A percentile compares a stretch with the other conserved stretches of the same genome.
phyloP scores from a whole-genome alignment of 1,140 invertebrate species.

The Ectropis grisescens region DNA sequence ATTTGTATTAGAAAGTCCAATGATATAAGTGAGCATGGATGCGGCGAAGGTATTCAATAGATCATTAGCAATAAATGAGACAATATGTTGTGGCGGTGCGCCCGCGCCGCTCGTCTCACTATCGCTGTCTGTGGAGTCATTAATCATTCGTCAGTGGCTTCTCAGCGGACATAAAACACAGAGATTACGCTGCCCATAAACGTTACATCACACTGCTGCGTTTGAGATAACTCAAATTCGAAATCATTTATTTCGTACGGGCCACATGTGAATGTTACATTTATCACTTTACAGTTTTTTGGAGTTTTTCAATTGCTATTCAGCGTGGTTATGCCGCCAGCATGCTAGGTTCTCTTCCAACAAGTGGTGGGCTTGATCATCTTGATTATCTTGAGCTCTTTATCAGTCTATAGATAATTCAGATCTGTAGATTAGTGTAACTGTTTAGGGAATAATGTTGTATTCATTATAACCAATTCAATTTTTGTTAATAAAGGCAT shows the following conservation, averaged over 20 bases:
- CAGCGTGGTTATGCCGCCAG: too few species aligned
- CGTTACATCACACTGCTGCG: conserved; percentile 34
- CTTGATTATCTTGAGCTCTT: too few species aligned
- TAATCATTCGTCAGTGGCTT: conserved; percentile 37
- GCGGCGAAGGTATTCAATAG: conserved; percentile 25
- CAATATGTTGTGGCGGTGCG: conserved; percentile 44
- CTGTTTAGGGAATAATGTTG: too few species aligned
- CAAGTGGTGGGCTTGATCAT: too few species aligned
- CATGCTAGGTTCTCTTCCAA: too few species aligned
- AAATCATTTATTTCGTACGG: conserved; percentile 17
- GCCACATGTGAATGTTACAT: neutral
- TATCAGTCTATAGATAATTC: too few species aligned
- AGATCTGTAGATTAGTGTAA: too few species aligned
- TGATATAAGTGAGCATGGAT: conserved; percentile 14
- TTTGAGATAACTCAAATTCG: conserved; percentile 18
- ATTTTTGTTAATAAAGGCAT: too few species aligned
- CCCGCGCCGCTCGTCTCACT: conserved; percentile 17
- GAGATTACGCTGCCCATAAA: conserved; percentile 32
- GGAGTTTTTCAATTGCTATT: too few species aligned
- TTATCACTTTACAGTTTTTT: too few species aligned
- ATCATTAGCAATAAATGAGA: conserved; percentile 56
- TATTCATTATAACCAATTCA: too few species aligned
- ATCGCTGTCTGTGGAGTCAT: conserved; percentile 29
- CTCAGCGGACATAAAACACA: conserved; percentile 34
- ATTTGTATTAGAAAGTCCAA: conserved; percentile 28